Base-by-base conservation (phyloP, 2,888 invertebrate species). In the Plusia festucae region DNA sequence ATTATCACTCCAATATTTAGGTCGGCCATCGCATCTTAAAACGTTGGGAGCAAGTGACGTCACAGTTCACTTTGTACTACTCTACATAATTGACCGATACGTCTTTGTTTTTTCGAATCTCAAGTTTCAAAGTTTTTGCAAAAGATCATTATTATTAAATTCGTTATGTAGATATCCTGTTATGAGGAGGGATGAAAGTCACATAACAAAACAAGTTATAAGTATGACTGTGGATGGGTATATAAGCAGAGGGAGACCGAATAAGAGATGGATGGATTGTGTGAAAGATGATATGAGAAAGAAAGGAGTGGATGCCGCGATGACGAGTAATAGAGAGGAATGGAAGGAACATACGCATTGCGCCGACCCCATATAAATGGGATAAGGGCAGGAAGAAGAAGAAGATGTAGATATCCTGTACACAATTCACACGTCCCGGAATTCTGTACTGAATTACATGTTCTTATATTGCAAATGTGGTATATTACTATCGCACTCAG, bases 1-100 rank as follows among this genome's bases (percentile, higher is more conserved):
- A 70, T 81, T 81, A 81, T 77, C 81, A 56, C 56, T 60, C 18
- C 63, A 60, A 69, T 70, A 79, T 81, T 78, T 81, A 49, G 81
- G 79, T 81, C 79, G 76, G 73, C 79, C 70, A 63, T 61, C 57
- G 62, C 70, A 66, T 67, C 67, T 66, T 32, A 73, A 44, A 60
- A 40, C 65, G 75, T 49, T 49, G 11, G 46, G 18, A 20, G 46
- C 46, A 20, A 49, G 46, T 49, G 46, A 49, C 46, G 46, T 49
- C 46, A 49, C 46, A 49, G n/a, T n/a, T 40, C 40, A 49, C 46
- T 49, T 46, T 46, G 46, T 49, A 20, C 46, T 49, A 49, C 46
- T 49, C 46, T 49, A 49, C 46, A 20, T 18, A 49, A 20, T 49
- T 49, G 11, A 49, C 46, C 18, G 11, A 18, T 18, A 49, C 11